Evolutionary conservation across 2,113 vertebrate genomes (phyloP).

Genomic region (Enhydra lutris): DNA sequence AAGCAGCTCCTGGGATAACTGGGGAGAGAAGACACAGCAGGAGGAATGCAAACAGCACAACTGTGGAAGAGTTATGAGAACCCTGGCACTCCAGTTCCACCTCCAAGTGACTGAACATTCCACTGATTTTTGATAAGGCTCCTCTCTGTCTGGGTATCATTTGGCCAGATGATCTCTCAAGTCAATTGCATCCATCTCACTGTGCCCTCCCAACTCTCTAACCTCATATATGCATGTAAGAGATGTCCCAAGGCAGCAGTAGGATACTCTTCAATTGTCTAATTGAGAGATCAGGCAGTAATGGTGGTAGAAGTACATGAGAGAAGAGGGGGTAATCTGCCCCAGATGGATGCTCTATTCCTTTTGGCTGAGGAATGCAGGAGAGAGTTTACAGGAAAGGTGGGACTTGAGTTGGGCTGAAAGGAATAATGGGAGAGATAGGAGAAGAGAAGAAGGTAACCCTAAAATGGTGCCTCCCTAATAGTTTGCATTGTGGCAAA

Average conservation of each 20-base stretch:
- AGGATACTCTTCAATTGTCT: background rate
- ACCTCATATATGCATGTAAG: background rate
- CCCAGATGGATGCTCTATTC: background rate
- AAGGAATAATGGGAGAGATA: background rate
- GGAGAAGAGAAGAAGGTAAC: background rate
- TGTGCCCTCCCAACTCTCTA: background rate
- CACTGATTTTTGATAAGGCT: background rate
- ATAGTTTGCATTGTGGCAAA: background rate
- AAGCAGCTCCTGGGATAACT: background rate
- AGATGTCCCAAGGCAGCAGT: background rate
- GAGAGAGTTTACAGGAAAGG: background rate
- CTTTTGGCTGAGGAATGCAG: background rate
- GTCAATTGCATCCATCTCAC: background rate
- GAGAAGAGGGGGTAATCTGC: background rate
- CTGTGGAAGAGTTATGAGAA: background rate
- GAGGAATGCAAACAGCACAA: background rate
- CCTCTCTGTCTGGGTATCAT: background rate
- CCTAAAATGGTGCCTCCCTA: background rate
- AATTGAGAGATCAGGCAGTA: background rate
- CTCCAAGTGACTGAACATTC: background rate
- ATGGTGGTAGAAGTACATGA: background rate
- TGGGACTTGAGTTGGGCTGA: background rate
- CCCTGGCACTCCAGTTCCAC: background rate
- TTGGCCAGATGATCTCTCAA: background rate
- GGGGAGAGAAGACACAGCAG: background rate